Evolutionary conservation across 2,888 invertebrate genomes (phyloP), one percentile per base, ranked within the genome.

Genomic region (Sympetrum striolatum): DNA sequence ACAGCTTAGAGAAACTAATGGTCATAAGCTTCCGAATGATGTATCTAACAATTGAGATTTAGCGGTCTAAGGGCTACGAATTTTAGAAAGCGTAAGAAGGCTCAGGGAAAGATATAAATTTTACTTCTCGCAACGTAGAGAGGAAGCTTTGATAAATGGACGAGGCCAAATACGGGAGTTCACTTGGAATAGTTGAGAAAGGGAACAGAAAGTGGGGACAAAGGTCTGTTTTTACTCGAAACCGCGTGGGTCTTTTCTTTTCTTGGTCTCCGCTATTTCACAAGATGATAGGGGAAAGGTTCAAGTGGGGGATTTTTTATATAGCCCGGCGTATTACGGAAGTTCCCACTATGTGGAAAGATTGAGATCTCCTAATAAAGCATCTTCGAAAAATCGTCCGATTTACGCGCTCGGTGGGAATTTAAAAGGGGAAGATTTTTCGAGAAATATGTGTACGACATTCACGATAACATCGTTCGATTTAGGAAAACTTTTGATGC

Each of bases 181-280:
- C 22, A n/a, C 81, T 81, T 48, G 48, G 44, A 18, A 44, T 8
- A 48, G 81, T 44, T 81, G 44, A 81, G 81, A 25, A 44, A n/a
- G 81, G 25, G 81, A 81, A 44, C 48, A 2, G 81, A 81, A 25
- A 73, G 73, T 73, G 31, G 73, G 73, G 73, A 73, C 73, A 73
- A 73, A 73, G 44, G 81, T 48, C 48, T 48, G 81, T 81, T 81
- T 81, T 44, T 81, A 81, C 81, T 25, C 81, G 81, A 15, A 48
- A 44, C 44, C 81, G 44, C 81, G 81, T 81, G 81, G 48, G 81
- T 81, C 81, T 81, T 44, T 39, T 48, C 81, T 81, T 48, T 48
- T 81, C 81, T n/a, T 48, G 15, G 48, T 48, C 44, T 25, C 81
- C 12, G 22, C 81, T 80, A 35, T 35, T 80, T 80, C 80, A 22